Percentiles rank a stretch among this genome's conserved stretches.
Conservation (phyloP, 92 coral and sea anemone genomes). For the Palythoa heliodiscus region DNA sequence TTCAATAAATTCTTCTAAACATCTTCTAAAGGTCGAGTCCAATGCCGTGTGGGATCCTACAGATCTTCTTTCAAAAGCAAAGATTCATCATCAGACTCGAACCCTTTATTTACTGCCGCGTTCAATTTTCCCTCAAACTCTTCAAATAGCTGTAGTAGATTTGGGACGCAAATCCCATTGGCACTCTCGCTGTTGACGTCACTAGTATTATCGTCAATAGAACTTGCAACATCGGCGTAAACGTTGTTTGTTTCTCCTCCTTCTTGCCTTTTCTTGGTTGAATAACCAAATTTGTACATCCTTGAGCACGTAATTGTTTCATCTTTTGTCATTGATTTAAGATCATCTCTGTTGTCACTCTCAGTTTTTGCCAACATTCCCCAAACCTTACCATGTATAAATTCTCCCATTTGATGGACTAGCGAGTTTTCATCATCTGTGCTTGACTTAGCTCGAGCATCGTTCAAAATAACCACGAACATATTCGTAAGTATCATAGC, state of each 20-base stretch:
- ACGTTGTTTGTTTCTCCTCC: neutral
- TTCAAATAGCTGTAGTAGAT: conserved; percentile 8
- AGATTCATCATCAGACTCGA: neutral
- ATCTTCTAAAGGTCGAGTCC: neutral
- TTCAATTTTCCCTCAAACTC: neutral
- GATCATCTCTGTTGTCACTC: neutral
- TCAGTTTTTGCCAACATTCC: neutral
- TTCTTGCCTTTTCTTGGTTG: neutral
- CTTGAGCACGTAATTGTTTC: neutral
- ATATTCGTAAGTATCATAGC: conserved; percentile 20
- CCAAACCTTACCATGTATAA: neutral
- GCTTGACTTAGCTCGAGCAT: conserved; percentile 9
- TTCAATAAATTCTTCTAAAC: neutral
- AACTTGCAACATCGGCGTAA: neutral
- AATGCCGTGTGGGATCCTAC: neutral
- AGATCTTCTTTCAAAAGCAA: neutral
- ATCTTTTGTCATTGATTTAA: neutral
- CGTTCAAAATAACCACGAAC: conserved; percentile 25
- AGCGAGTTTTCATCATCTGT: neutral
- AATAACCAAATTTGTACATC: conserved; percentile 9
- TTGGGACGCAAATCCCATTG: neutral
- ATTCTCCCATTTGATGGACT: conserved; percentile 4
- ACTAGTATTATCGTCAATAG: neutral
- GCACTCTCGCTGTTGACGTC: too few relatives aligned
- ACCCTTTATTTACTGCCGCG: neutral